Evolutionary conservation across 2,888 invertebrate species (phyloP).

Genomic region (Coecobrya sp.): DNA sequence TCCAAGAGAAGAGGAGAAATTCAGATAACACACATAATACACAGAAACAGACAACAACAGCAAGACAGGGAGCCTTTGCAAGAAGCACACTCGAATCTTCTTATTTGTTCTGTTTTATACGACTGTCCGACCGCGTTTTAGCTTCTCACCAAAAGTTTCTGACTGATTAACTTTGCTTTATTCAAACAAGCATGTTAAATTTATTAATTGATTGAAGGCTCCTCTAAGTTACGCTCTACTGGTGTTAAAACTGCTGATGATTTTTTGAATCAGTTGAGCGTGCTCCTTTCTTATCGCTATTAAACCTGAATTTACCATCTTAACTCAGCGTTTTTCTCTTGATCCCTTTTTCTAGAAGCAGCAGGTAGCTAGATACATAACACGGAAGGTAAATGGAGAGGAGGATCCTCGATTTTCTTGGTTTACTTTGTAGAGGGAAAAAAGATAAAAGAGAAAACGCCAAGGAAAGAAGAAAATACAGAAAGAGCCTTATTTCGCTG

Average conservation of each 20-base stretch:
- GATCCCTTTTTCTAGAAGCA: neutral
- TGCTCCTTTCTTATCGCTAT: neutral
- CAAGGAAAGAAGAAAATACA: neutral
- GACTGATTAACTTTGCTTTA: too few relatives aligned
- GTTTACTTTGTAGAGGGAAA: neutral
- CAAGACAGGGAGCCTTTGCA: neutral
- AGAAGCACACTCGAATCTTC: neutral
- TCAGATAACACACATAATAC: neutral
- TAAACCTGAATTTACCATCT: neutral
- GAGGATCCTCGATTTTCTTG: neutral
- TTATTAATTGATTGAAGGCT: too few relatives aligned
- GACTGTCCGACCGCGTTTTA: too few relatives aligned
- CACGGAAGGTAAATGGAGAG: neutral
- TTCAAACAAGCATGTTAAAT: too few relatives aligned
- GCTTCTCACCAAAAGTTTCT: too few relatives aligned
- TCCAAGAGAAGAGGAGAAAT: constrained; percentile 14
- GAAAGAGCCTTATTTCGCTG: neutral
- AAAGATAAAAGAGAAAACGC: neutral
- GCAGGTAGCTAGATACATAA: constrained; percentile 15
- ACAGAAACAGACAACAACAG: constrained; percentile 11
- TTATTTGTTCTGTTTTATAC: neutral
- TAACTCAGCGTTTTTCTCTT: neutral
- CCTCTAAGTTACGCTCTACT: too few relatives aligned
- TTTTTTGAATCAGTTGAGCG: neutral
- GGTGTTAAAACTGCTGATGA: too few relatives aligned